phyloP scores from a whole-genome alignment of 2,797 vertebrate species.

The Rhynchonycteris naso region DNA sequence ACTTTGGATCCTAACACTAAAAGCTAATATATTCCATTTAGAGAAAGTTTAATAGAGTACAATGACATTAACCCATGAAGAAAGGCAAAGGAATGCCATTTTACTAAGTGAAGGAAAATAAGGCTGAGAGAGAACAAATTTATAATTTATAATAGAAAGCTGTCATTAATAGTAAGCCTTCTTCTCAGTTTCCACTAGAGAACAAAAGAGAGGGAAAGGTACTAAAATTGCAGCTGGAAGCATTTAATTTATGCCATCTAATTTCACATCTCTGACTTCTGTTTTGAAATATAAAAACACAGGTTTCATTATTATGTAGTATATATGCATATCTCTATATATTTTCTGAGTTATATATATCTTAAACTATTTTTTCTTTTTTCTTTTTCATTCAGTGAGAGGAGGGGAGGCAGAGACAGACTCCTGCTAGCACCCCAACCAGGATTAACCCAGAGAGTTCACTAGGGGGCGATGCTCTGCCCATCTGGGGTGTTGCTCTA shows the following conservation, averaged over 20 bases:
- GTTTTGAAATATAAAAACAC: not conserved
- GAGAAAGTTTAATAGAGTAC: slow-evolving; percentile 8
- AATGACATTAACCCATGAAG: not conserved
- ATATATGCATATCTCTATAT: not conserved
- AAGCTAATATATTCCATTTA: not conserved
- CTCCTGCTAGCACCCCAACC: no score
- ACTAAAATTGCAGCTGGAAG: not conserved
- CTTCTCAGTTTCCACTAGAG: not conserved
- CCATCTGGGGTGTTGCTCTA: no score
- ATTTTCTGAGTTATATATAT: not conserved
- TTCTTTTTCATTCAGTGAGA: no score
- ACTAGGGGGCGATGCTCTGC: no score
- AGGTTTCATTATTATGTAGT: not conserved
- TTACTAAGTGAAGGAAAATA: not conserved
- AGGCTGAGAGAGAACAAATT: not conserved
- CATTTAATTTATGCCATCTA: not conserved
- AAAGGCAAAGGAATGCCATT: not conserved
- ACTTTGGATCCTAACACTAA: slow-evolving; percentile 19
- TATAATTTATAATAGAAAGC: slow-evolving; percentile 6
- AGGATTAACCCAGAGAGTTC: no score
- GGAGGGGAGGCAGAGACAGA: no score
- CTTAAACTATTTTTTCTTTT: not conserved
- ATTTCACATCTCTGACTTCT: slow-evolving; percentile 10
- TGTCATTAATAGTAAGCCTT: not conserved
- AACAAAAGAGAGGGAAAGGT: not conserved